Evolutionary conservation across 2,797 vertebrate species (phyloP).

Genomic region (Kryptopterus vitreolus): DNA sequence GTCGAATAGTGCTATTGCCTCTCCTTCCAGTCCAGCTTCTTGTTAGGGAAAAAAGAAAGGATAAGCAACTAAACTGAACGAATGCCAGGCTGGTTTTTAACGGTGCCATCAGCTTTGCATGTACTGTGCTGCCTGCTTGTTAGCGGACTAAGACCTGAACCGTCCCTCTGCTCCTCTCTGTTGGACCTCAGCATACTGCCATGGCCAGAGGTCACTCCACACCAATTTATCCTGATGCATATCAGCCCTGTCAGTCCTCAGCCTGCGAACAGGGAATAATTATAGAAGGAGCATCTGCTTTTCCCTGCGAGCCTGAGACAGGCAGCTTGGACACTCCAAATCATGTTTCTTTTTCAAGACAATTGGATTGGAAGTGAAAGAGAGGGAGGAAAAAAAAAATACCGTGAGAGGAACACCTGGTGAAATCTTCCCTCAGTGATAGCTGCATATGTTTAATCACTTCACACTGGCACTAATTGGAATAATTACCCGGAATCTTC

Average conservation of each 20-base stretch:
- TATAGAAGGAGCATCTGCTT: slow-evolving; percentile 62
- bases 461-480: slow-evolving; percentile 60
- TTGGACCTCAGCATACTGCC: slow-evolving; percentile 35
- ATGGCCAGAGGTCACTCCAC: slow-evolving; percentile 56
- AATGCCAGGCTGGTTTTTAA: slow-evolving; percentile 63
- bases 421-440: slow-evolving; percentile 57
- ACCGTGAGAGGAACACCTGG: slow-evolving; percentile 58
- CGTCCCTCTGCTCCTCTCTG: slow-evolving; percentile 27
- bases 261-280: slow-evolving; percentile 62
- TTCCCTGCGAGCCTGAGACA: slow-evolving; percentile 54
- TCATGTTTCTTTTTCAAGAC: slow-evolving; percentile 51
- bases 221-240: slow-evolving; percentile 56
- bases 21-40: slow-evolving; percentile 45
- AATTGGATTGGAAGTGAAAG: slow-evolving; percentile 45
- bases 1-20: slow-evolving; percentile 14
- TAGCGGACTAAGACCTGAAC: slow-evolving; percentile 60
- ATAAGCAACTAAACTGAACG: slow-evolving; percentile 57
- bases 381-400: slow-evolving; percentile 33
- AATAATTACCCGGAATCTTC: slow-evolving; percentile 57
- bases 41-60: slow-evolving; percentile 53
- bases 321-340: slow-evolving; percentile 52
- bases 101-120: slow-evolving; percentile 69
- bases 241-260: slow-evolving; percentile 60
- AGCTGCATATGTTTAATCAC: slow-evolving; percentile 56
- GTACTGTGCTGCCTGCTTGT: slow-evolving; percentile 53